Conservation (phyloP, 2,797 vertebrate species). For the Siniperca obscura region DNA sequence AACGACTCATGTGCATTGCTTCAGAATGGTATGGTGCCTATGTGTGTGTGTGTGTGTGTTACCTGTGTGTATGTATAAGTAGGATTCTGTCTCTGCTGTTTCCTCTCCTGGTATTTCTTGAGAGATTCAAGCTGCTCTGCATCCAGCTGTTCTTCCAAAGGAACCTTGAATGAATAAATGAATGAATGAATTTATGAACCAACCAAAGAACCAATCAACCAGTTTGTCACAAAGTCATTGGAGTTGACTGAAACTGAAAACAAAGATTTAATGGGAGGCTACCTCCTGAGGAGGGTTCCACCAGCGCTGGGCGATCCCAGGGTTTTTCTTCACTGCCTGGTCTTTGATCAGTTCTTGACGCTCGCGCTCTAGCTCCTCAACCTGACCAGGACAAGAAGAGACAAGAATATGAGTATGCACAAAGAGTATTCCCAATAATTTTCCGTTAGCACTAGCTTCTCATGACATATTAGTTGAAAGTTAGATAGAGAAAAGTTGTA, state of each 20-base stretch:
- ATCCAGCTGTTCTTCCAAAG: conserved; percentile 92
- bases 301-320: conserved; percentile 94
- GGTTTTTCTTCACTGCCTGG: conserved; percentile 98
- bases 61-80: conserved; percentile 70
- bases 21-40: too few species aligned
- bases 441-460: neutral
- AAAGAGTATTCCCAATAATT: neutral
- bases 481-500: neutral
- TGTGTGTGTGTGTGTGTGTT: conserved; percentile 32
- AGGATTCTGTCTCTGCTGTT: conserved; percentile 82
- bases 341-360: conserved; percentile 94
- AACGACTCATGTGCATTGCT: neutral
- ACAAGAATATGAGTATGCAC: neutral
- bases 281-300: conserved; percentile 98
- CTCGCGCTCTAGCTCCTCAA: conserved; percentile 95
- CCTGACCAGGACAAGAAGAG: conserved; percentile 56
- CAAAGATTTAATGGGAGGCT: conserved; percentile 26
- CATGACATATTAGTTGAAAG: neutral
- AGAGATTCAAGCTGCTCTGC: conserved; percentile 94
- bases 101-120: conserved; percentile 94
- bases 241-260: neutral
- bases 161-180: conserved; percentile 63
- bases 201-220: neutral
- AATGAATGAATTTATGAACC: neutral
- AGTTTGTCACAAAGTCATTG: neutral